Evolutionary conservation across 2,888 invertebrate species (phyloP).

Genomic region (Strigamia crassipes): DNA sequence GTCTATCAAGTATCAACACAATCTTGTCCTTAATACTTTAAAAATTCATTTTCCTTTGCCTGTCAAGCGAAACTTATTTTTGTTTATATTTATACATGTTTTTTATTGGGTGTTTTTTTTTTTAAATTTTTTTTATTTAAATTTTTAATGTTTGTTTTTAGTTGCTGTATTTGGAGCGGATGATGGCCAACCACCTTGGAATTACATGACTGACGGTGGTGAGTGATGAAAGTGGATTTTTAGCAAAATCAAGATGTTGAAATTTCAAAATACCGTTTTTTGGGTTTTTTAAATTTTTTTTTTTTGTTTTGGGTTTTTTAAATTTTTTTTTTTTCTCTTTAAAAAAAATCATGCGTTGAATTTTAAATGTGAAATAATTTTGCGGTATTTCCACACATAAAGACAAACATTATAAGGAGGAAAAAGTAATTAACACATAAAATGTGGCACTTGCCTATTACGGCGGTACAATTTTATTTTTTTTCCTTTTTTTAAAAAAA

Average conservation of each 20-base stretch:
- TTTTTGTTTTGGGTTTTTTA: neutral
- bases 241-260: neutral
- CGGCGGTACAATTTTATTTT: no score
- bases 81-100: neutral
- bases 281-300: no score
- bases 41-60: neutral
- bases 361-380: neutral
- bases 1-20: neutral
- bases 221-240: neutral
- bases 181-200: slow-evolving; percentile 10
- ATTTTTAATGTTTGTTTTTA: neutral
- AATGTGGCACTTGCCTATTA: neutral
- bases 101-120: neutral
- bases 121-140: no score
- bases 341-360: neutral
- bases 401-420: no score
- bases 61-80: neutral
- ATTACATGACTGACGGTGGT: neutral
- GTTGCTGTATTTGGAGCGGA: neutral
- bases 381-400: neutral
- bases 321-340: neutral
- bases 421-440: neutral
- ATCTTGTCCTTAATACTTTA: neutral
- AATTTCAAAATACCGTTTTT: no score
- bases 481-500: neutral